Evolutionary conservation across 2,888 invertebrate genomes (phyloP).

Genomic region (Schrankia costaestrigalis): DNA sequence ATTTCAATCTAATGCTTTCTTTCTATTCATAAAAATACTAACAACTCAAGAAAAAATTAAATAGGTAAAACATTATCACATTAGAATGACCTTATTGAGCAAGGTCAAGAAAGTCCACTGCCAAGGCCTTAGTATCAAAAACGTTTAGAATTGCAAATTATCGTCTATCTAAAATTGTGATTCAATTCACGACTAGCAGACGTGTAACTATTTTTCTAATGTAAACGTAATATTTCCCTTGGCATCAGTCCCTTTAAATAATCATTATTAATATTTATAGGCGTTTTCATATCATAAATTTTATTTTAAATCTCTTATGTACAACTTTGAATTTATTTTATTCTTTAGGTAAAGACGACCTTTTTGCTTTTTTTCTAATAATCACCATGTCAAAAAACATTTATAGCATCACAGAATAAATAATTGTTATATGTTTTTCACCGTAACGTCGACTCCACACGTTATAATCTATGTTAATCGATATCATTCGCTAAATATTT

Average conservation of each 20-base stretch:
- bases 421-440: slow-evolving; percentile 1
- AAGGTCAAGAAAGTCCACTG: slow-evolving; percentile 41
- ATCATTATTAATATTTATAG: slow-evolving; percentile 1
- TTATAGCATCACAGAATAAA: slow-evolving; percentile 1
- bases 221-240: neutral
- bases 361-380: slow-evolving; percentile 1
- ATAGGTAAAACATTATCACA: slow-evolving; percentile 3
- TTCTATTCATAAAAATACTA: too few species aligned
- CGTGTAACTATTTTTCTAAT: too few species aligned
- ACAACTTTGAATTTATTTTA: slow-evolving; percentile 1
- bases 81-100: slow-evolving; percentile 7
- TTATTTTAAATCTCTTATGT: slow-evolving; percentile 1
- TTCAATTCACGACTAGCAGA: slow-evolving; percentile 13
- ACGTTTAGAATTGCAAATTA: slow-evolving; percentile 37
- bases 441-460: slow-evolving; percentile 1
- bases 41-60: too few species aligned
- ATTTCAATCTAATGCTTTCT: too few species aligned
- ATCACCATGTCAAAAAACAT: neutral
- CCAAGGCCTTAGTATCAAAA: slow-evolving; percentile 31
- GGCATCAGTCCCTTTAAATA: slow-evolving; percentile 6
- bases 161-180: slow-evolving; percentile 21
- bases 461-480: slow-evolving; percentile 3
- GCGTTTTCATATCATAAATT: slow-evolving; percentile 2
- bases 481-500: neutral
- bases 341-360: slow-evolving; percentile 1